These are phyloP conservation scores for Sebastiscus tertius DNA, from an alignment of 2,797 vertebrate species.

Conservation along the genomic window DNA sequence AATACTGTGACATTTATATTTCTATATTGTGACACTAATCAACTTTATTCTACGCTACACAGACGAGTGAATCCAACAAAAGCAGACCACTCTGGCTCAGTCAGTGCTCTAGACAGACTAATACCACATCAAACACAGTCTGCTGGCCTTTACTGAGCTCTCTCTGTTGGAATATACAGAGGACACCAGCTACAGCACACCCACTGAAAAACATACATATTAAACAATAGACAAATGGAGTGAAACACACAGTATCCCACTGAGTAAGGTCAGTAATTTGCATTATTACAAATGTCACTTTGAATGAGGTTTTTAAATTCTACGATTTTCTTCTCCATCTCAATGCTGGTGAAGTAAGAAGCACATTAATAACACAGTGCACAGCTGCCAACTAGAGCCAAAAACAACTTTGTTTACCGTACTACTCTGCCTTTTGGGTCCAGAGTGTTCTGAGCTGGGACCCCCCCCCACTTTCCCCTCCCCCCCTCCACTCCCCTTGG, in stretches of 20 bases:
- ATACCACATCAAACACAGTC: constrained; percentile 23
- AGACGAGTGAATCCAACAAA: not conserved
- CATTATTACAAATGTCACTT: not conserved
- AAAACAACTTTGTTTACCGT: not conserved
- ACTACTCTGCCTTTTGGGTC: not conserved
- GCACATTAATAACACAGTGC: not conserved
- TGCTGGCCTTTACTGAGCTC: constrained; percentile 5
- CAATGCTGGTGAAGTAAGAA: not conserved
- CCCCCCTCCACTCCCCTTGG: too few species aligned
- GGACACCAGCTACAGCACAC: not conserved
- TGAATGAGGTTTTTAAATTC: not conserved
- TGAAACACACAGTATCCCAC: not conserved
- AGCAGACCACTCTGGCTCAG: constrained; percentile 4
- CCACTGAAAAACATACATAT: not conserved
- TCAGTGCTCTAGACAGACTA: constrained; percentile 14
- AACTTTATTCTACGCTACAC: not conserved
- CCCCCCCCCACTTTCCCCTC: too few species aligned
- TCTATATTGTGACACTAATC: constrained; percentile 1
- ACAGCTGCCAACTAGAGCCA: not conserved
- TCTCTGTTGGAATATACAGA: not conserved
- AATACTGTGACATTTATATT: not conserved
- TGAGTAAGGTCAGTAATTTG: not conserved
- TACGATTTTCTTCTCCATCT: not conserved
- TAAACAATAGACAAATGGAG: not conserved
- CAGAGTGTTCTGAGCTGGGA: not conserved